Percentiles rank a stretch among this genome's conserved stretches.
Evolutionary conservation across 2,113 vertebrate species (phyloP).

Genomic region (Rissa tridactyla): DNA sequence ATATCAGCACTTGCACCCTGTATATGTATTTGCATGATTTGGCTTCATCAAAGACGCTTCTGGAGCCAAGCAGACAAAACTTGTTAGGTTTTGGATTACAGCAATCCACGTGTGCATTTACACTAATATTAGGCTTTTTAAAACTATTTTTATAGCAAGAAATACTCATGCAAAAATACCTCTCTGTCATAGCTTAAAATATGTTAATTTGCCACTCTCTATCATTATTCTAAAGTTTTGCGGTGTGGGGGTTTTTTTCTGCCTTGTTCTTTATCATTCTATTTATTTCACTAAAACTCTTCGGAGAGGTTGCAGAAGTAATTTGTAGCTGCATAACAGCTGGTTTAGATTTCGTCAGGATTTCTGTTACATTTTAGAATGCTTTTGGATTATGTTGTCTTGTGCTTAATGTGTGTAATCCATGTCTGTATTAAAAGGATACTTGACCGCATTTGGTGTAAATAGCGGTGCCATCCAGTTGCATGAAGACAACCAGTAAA

Average conservation of each 20-base stretch:
- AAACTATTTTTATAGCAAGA: neutral
- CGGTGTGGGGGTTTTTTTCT: neutral
- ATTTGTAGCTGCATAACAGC: constrained; percentile 23
- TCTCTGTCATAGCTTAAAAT: neutral
- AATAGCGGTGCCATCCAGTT: constrained; percentile 18
- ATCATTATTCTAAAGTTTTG: neutral
- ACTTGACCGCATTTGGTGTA: constrained; percentile 50
- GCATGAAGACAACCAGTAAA: constrained; percentile 33
- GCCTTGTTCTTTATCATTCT: neutral
- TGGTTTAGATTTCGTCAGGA: constrained; percentile 36
- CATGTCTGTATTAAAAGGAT: constrained; percentile 51
- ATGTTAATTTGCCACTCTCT: neutral
- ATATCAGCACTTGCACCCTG: neutral
- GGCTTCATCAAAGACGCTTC: neutral
- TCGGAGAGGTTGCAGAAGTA: constrained; percentile 9
- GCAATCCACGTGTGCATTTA: neutral
- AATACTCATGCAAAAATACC: neutral
- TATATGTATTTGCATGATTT: neutral
- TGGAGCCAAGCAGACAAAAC: neutral
- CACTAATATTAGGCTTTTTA: neutral
- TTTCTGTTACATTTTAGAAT: constrained; percentile 29
- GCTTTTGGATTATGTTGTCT: constrained; percentile 50
- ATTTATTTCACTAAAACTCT: constrained; percentile 22
- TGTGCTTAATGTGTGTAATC: constrained; percentile 46
- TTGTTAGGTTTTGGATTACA: neutral